Conservation (phyloP, 2,888 invertebrate genomes). For the Drosophila greeni region DNA sequence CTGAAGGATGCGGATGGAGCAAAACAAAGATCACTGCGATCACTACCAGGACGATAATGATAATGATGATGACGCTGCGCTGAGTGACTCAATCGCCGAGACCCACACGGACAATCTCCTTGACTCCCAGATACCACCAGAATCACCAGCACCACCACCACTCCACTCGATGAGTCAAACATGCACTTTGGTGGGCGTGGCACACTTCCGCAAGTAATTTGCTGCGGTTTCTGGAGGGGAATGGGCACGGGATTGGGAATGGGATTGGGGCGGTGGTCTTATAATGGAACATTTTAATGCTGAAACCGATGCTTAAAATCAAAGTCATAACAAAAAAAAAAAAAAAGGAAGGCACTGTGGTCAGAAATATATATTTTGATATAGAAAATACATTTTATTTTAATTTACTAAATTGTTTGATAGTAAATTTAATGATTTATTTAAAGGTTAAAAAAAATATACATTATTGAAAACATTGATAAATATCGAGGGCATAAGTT, state of each 20-base stretch:
- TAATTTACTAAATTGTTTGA: too few species aligned
- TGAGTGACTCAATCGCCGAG: conserved; percentile 61
- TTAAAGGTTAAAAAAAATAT: too few species aligned
- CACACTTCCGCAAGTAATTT: conserved; percentile 70
- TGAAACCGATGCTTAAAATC: conserved; percentile 70
- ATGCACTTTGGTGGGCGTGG: conserved; percentile 67
- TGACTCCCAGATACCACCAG: conserved; percentile 8
- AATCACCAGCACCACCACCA: background rate
- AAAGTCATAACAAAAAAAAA: conserved; percentile 45
- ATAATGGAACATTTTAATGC: conserved; percentile 72
- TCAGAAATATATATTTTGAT: background rate
- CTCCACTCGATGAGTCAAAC: conserved; percentile 21
- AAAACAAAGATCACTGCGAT: conserved; percentile 14
- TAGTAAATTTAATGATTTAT: background rate
- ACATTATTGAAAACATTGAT: too few species aligned
- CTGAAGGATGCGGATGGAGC: conserved; percentile 31
- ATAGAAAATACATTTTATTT: too few species aligned
- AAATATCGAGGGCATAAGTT: background rate
- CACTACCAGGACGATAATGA: conserved; percentile 41
- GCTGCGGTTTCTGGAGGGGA: conserved; percentile 49
- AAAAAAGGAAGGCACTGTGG: conserved; percentile 11
- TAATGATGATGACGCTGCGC: conserved; percentile 44
- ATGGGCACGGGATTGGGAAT: conserved; percentile 8
- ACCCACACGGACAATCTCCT: conserved; percentile 34
- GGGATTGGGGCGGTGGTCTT: conserved; percentile 30